Evolutionary conservation across 1,140 invertebrate species (phyloP).

Genomic region (Uloborus diversus): DNA sequence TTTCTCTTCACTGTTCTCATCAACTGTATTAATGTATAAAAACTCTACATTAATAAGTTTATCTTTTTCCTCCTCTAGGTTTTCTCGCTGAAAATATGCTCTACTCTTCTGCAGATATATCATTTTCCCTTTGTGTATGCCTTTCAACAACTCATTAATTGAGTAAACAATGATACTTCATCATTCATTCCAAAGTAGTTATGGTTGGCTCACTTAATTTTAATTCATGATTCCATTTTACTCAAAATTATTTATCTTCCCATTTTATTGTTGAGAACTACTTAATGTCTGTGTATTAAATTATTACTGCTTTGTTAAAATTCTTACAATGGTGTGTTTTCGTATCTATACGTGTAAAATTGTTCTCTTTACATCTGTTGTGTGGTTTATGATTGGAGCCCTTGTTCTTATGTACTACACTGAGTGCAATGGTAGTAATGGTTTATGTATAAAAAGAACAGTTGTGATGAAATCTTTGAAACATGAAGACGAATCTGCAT

Average conservation of each 20-base stretch:
- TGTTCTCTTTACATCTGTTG: slow-evolving; percentile 90
- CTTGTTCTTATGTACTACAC: slow-evolving; percentile 92
- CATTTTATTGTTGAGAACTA: background rate
- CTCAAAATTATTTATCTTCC: background rate
- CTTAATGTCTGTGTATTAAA: background rate
- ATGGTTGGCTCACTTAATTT: slow-evolving; percentile 35
- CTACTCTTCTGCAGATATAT: too few species aligned
- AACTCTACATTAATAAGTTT: too few species aligned
- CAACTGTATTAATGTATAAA: too few species aligned
- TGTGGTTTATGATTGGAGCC: slow-evolving; percentile 94
- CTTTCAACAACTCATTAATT: too few species aligned
- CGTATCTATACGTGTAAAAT: slow-evolving; percentile 94
- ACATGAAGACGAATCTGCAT: background rate
- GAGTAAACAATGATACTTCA: slow-evolving; percentile 33
- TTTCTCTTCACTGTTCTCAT: too few species aligned
- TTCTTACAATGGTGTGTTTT: slow-evolving; percentile 63
- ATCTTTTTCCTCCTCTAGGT: too few species aligned
- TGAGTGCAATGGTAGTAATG: slow-evolving; percentile 71
- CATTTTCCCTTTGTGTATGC: too few species aligned
- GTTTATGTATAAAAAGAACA: slow-evolving; percentile 26
- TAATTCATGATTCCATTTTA: background rate
- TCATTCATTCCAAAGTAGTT: slow-evolving; percentile 23
- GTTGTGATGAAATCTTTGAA: background rate
- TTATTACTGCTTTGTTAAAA: background rate
- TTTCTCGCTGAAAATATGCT: too few species aligned